Conservation (phyloP, 2,888 invertebrate species). For the Epirrhoe tristata region DNA sequence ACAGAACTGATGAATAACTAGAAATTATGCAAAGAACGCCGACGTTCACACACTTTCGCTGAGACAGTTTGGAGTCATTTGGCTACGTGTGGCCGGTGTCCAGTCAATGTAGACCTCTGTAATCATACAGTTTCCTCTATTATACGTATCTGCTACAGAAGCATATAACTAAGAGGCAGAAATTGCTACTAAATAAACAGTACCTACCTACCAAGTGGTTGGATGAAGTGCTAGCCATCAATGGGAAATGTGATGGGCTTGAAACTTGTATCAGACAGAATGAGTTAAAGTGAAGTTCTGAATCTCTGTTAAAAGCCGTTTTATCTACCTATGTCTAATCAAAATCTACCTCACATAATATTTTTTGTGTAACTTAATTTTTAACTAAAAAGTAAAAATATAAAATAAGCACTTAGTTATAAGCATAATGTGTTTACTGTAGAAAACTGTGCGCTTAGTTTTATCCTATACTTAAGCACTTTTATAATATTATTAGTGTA, state of each 20-base stretch:
- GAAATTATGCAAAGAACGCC: constrained; percentile 74
- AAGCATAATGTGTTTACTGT: no score
- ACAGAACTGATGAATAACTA: constrained; percentile 71
- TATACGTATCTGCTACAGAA: background rate
- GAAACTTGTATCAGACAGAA: background rate
- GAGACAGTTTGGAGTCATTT: constrained; percentile 76
- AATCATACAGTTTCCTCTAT: constrained; percentile 34
- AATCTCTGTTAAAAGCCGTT: background rate
- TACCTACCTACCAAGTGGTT: background rate
- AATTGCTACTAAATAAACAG: constrained; percentile 1
- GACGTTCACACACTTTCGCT: constrained; percentile 80
- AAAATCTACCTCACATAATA: no score
- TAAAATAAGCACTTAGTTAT: no score
- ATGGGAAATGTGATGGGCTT: background rate
- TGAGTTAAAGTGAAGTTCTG: background rate
- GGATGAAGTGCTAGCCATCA: background rate
- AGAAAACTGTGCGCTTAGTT: no score
- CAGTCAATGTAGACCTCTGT: constrained; percentile 56
- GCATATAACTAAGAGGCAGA: background rate
- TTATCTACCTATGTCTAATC: no score
- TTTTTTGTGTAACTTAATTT: no score
- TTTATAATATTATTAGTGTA: no score
- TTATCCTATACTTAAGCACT: no score
- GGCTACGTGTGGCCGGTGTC: constrained; percentile 52
- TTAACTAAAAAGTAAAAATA: no score